phyloP scores from a whole-genome alignment of 2,888 invertebrate genomes.

The Rhamnusium bicolor region DNA sequence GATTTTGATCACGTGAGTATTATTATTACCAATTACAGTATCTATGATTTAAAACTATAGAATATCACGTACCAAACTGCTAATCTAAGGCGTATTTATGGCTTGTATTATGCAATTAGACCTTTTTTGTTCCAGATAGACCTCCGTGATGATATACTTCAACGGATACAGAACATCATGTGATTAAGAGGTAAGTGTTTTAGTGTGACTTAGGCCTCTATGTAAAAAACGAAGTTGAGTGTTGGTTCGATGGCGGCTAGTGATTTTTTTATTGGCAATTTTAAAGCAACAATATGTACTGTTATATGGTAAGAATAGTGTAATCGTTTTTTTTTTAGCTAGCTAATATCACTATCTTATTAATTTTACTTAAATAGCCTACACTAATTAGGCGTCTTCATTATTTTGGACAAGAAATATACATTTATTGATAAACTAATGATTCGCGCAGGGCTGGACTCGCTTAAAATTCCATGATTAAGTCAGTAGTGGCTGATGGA shows the following conservation, averaged over 20 bases:
- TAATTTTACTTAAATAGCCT: too few relatives aligned
- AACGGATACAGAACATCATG: not conserved
- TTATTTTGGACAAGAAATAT: too few relatives aligned
- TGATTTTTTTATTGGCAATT: not conserved
- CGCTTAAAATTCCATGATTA: too few relatives aligned
- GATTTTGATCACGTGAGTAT: not conserved
- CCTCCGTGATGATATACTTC: not conserved
- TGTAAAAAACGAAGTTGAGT: not conserved
- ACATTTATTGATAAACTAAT: too few relatives aligned
- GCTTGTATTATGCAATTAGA: constrained; percentile 2
- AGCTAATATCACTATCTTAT: too few relatives aligned
- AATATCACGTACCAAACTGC: constrained; percentile 9
- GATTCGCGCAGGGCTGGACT: too few relatives aligned
- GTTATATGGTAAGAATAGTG: constrained; percentile 16
- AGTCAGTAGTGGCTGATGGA: too few relatives aligned
- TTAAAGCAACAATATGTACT: not conserved
- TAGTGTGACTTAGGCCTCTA: not conserved
- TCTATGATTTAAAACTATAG: not conserved
- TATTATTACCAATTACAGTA: not conserved
- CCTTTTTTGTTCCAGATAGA: constrained; percentile 9
- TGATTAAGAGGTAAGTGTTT: not conserved
- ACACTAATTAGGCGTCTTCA: too few relatives aligned
- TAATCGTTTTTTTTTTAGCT: too few relatives aligned
- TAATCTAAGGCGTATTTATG: not conserved
- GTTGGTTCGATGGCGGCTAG: not conserved